Evolutionary conservation across 2,888 invertebrate species (phyloP), one percentile per base, ranked within the genome.

Genomic region (Hybos culiciformis): DNA sequence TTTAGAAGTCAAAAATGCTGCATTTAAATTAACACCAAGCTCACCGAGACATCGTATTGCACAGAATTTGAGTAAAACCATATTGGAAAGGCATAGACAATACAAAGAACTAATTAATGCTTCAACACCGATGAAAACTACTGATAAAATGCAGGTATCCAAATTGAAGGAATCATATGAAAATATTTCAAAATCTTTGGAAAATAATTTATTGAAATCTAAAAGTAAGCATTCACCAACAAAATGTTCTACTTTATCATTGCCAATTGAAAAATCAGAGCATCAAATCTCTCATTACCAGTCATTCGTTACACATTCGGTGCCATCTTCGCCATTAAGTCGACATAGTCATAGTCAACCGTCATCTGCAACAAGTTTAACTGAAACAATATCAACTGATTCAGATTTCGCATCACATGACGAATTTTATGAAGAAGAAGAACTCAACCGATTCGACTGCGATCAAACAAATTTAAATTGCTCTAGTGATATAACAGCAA

Each of bases 11-110:
- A n/a, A n/a, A n/a, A n/a, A n/a, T n/a, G n/a, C n/a, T n/a, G n/a
- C n/a, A 38, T 44, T 53, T 24, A 61, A 58, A 41, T 54, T 55
- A 42, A 50, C 47, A 12, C 56, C 57, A 4, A n/a, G n/a, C n/a
- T 53, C 52, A 0, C 57, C 47, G 14, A 41, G 58, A 4, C 57
- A 57, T 45, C 59, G 59, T 47, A 58, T 56, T 48, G 56, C 56
- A 8, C 9, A 17, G 14, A 36, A 36, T 19, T 20, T n/a, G 2
- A 21, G 12, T 12, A 14, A 19, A 21, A 20, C 5, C 53, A 52
- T 40, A 49, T 54, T 39, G 48, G 58, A 33, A 57, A 32, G 54
- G 38, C 55, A 53, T 41, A 54, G 42, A 18, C 54, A 56, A 2
- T 12, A 21, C 21, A n/a, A 17, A 31, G 33, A 39, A 42, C 39